Percentiles rank a stretch among this genome's conserved stretches.
Conservation (phyloP, 2,113 vertebrate species). For the Polypterus bichir region DNA sequence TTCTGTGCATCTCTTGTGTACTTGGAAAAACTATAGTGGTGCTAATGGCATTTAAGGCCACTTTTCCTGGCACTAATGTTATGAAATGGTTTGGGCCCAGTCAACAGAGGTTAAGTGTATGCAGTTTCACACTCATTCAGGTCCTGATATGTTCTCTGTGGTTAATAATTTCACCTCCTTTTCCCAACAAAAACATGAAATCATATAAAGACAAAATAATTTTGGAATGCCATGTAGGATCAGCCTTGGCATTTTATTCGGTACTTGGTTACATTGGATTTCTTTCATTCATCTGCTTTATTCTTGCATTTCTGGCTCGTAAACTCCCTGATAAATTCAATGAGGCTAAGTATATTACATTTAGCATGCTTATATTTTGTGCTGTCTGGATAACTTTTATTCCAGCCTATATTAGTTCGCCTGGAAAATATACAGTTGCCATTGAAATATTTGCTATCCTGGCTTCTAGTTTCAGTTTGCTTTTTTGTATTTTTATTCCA, state of each 20-base stretch:
- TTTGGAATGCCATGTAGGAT: background rate
- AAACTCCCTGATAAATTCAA: background rate
- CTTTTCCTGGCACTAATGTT: constrained; percentile 1
- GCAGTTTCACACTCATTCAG: background rate
- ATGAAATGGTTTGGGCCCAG: constrained; percentile 7
- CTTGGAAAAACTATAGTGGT: constrained; percentile 6
- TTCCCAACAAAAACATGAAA: constrained; percentile 4
- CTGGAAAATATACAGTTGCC: constrained; percentile 32
- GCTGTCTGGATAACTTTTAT: background rate
- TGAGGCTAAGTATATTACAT: constrained; percentile 4
- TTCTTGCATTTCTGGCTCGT: background rate
- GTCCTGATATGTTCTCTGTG: background rate
- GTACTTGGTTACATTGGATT: background rate
- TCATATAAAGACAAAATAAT: constrained; percentile 1
- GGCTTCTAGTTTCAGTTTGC: constrained; percentile 27
- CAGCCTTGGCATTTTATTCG: background rate
- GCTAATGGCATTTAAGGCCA: constrained; percentile 4
- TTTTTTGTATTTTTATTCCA: constrained; percentile 43
- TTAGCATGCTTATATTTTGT: constrained; percentile 8
- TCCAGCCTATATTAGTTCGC: constrained; percentile 35
- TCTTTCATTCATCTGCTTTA: background rate
- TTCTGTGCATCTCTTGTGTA: constrained; percentile 6
- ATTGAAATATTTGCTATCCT: constrained; percentile 40
- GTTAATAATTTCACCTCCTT: constrained; percentile 1
- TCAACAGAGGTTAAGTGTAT: background rate